Base-by-base conservation (phyloP, 2,888 invertebrate genomes). In the Euzetes globulus region DNA sequence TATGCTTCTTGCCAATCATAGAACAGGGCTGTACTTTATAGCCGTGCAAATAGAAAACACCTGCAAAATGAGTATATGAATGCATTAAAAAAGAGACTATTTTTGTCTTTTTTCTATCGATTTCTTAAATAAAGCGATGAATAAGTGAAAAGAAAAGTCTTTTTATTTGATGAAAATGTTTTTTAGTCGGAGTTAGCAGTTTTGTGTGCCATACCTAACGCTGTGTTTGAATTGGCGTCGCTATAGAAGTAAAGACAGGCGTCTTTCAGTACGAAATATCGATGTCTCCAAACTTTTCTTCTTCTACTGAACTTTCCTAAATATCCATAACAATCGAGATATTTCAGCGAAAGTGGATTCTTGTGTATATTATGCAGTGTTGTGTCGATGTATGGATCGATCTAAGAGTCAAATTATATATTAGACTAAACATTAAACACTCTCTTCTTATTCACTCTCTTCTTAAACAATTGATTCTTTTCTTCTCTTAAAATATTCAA, bases 221-320 rank as follows among this genome's bases (percentile, higher is more conserved):
- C 93, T 82, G 87, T 89, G 82, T 90, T 91, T 80, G 94, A 90
- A 81, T 89, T 91, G 4, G 89, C 90, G 82, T 94, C 93, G 79
- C 89, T 90, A 84, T 94, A 96, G 84, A 95, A 94, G 84, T 94
- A 96, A 29, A 96, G 87, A 79, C 94, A 94, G 60, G 94, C 96
- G 82, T 95, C 94, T 83, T 95, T 96, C 65, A 96, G 87, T 47
- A 97, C 91, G 85, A 94, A 95, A 85, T 94, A 96, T 72, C 94
- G 87, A 80, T 91, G 89, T 77, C 90, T 90, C 94, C 95, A 96
- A 25, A 91, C 90, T 79, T 85, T 85, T 81, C 91, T 90, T 86
- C 92, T 78, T 71, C 82, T 80, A 47, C 84, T 84, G 78, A 94
- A 86, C 84, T 94, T 94, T 84, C 89, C 88, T 75, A 96, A 87